Evolutionary conservation across 2,113 vertebrate species (phyloP).

Genomic region (Etia nguti): DNA sequence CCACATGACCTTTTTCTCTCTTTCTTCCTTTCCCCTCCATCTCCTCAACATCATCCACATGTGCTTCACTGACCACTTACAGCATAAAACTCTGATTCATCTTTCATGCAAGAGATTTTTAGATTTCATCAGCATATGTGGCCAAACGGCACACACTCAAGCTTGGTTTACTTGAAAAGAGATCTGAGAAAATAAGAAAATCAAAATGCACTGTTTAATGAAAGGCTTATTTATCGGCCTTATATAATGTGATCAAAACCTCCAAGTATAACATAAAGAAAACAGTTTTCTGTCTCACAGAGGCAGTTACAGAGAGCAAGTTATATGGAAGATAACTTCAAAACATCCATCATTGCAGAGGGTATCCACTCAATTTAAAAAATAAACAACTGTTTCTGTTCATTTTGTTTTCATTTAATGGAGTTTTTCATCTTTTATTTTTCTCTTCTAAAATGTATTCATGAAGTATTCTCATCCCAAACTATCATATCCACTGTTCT

Average conservation of each 20-base stretch:
- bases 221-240: background rate
- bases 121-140: slow-evolving; percentile 17
- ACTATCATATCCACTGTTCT: background rate
- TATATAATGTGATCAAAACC: background rate
- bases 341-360: background rate
- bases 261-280: background rate
- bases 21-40: background rate
- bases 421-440: background rate
- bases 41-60: slow-evolving; percentile 27
- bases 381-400: background rate
- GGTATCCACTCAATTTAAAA: background rate
- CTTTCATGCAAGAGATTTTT: slow-evolving; percentile 27
- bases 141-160: background rate
- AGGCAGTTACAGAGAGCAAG: background rate
- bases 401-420: background rate
- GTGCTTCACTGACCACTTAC: slow-evolving; percentile 33
- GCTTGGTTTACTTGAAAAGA: background rate
- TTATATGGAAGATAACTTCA: background rate
- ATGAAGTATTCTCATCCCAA: background rate
- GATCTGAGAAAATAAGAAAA: background rate
- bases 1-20: slow-evolving; percentile 7
- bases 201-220: background rate
- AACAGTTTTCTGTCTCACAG: background rate
- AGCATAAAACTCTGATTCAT: slow-evolving; percentile 29
- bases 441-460: background rate